A percentile compares a stretch with the other conserved stretches of the same genome.
Evolutionary conservation across 2,888 invertebrate species (phyloP).

Genomic region (Malthinus flaveolus): DNA sequence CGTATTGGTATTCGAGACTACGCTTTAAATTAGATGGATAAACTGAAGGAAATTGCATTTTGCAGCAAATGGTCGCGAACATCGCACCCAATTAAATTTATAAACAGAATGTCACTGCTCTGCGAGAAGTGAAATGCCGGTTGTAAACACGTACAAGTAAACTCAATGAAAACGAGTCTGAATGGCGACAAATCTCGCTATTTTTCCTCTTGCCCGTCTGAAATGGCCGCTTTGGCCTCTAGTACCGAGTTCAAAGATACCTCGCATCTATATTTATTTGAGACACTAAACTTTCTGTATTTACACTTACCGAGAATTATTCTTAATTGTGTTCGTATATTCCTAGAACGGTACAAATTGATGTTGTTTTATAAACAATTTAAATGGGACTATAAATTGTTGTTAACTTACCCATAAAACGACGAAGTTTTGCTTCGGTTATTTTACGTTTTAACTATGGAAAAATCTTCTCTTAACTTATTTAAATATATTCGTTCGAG

Average conservation of each 20-base stretch:
- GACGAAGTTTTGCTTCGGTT: no score
- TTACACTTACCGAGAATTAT: conserved; percentile 21
- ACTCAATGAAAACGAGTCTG: conserved; percentile 32
- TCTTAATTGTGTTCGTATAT: conserved; percentile 23
- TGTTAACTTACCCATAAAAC: background rate
- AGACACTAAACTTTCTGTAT: conserved; percentile 35
- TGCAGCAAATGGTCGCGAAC: conserved; percentile 26
- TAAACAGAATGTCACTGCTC: conserved; percentile 41
- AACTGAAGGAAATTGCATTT: conserved; percentile 10
- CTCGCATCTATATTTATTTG: conserved; percentile 46
- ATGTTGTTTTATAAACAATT: conserved; percentile 8
- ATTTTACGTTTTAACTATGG: no score
- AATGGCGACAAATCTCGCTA: conserved; percentile 39
- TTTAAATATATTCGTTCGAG: no score
- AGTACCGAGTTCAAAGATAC: conserved; percentile 44
- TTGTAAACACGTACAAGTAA: conserved; percentile 30
- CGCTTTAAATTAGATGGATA: background rate
- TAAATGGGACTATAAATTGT: conserved; percentile 8
- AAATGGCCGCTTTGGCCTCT: conserved; percentile 29
- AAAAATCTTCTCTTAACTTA: no score
- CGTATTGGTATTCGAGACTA: background rate
- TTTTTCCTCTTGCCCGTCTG: conserved; percentile 33
- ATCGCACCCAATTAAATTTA: conserved; percentile 43
- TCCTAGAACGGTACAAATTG: conserved; percentile 13
- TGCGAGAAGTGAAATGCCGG: conserved; percentile 25